phyloP scores from a whole-genome alignment of 2,888 invertebrate genomes.

The Chelonus formosanus region DNA sequence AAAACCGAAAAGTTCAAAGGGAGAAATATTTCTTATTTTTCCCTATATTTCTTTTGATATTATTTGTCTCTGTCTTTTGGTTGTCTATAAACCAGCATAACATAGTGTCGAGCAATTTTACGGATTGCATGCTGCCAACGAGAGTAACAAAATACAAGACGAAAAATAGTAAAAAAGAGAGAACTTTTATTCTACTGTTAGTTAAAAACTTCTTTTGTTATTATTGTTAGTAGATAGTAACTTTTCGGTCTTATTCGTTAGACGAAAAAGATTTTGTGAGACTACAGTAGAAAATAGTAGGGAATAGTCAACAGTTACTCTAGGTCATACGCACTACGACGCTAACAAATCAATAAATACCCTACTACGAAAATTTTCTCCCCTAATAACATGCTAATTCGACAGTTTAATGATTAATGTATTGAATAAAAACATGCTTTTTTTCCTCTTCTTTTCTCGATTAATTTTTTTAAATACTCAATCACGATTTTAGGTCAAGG shows the following conservation, averaged over 20 bases:
- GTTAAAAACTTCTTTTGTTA: constrained; percentile 12
- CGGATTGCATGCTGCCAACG: constrained; percentile 40
- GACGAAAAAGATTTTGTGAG: no score
- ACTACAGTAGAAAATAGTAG: no score
- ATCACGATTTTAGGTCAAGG: constrained; percentile 74
- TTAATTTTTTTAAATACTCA: constrained; percentile 4
- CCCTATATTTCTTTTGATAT: background rate
- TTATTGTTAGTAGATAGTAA: background rate
- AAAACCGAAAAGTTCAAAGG: no score
- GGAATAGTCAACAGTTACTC: no score
- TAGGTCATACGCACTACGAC: no score
- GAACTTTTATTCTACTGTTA: background rate
- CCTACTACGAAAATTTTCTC: no score
- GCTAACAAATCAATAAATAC: no score
- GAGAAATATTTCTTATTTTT: no score
- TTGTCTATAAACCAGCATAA: constrained; percentile 19
- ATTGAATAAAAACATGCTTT: constrained; percentile 7
- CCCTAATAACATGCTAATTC: no score
- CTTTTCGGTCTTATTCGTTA: constrained; percentile 4
- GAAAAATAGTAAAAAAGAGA: background rate
- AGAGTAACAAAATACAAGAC: constrained; percentile 21
- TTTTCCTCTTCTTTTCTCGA: constrained; percentile 3
- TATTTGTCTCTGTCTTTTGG: background rate
- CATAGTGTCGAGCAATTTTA: constrained; percentile 39
- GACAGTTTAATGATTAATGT: constrained; percentile 3